Base-by-base conservation (phyloP, 1,140 invertebrate species). In the Heliothis virescens region DNA sequence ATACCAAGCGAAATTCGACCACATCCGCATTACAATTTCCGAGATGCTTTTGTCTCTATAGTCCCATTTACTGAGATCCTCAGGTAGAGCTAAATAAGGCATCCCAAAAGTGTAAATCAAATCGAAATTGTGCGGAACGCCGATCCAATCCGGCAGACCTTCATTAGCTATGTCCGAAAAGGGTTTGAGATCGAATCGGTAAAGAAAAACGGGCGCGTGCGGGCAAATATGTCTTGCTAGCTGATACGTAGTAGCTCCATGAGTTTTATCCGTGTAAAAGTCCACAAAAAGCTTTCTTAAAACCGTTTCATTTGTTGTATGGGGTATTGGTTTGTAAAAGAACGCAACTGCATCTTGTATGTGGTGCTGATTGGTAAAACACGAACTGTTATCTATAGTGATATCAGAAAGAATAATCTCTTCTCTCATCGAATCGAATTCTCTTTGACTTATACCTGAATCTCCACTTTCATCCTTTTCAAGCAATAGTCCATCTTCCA, bases 101-200 rank as follows among this genome's bases (percentile, higher is more conserved):
- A 98, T 92, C 3, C 97, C 97, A 96, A 97, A 97, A 1, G 97
- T 95, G 82, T 97, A 97, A 3, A 97, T 96, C 59, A 97, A 93
- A 86, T 98, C 97, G 83, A 96, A 97, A 89, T 97, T 96, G 86
- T 98, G 97, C 0, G 97, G 97, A 0, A 97, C 97, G 52, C 96
- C 96, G 0, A 97, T 95, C 97, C 97, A 98, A 16, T 96, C 95
- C 1, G 97, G 96, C 21, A 97, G 95, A 52, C 96, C 95, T 5
- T 96, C 95, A 15, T 95, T 95, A 11, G 95, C 96, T 2, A 95
- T 91, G 41, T 95, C 88, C 0, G 97, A 97, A 81, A 96, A 96
- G 0, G 97, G 96, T 73, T 97, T 96, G 81, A 97, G 96, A 85
- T 97, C 97, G 87, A 98, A 98, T 80, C 97, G 95, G 85, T 98